Base-by-base conservation (phyloP, 2,113 vertebrate species). In the Cebidichthys violaceus region DNA sequence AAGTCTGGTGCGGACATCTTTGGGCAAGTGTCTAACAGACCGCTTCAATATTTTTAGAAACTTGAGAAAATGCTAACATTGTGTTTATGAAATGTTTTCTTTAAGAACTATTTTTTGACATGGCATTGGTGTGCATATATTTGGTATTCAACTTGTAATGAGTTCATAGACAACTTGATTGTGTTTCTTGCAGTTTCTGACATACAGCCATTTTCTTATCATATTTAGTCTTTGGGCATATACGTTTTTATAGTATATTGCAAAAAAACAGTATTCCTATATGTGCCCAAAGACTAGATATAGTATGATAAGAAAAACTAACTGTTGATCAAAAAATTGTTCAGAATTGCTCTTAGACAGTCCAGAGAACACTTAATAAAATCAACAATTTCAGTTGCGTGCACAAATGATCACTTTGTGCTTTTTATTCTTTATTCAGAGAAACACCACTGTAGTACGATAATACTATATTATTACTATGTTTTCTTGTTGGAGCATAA, bases 341-440 rank as follows among this genome's bases (percentile, higher is more conserved):
- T 29, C 24, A 7, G 55, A 59, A 29, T 59, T 29, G 55, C 4
- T 9, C 9, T 54, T 50, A 18, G 50, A 9, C 20, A 54, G 50
- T 20, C 50, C 22, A 54, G 55, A 57, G 1, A 57, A 57, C n/a
- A 57, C 11, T 57, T 57, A 11, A 5, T 20, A 9, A 20, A 29
- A 60, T 6, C 1, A 13, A 6, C 27, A n/a, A 52, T 31, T 17
- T 59, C 24, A 17, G 27, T 31, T 17, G 27, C 6, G 14, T 24
- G 15, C 27, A 60, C 15, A 31, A 31, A 10, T 24, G 10, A 14
- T 35, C 54, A 66, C 24, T 5, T 54, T 27, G 14, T 27, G 11
- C 55, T 54, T 54, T 79, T 37, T 33, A 13, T 4, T 79, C n/a
- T 15, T 29, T 29, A 71, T 55, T 24, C n/a, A 43, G n/a, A 31